These are phyloP conservation scores for Strigamia crassipes DNA, from an alignment of 2,888 invertebrate genomes.

Conservation along the genomic window DNA sequence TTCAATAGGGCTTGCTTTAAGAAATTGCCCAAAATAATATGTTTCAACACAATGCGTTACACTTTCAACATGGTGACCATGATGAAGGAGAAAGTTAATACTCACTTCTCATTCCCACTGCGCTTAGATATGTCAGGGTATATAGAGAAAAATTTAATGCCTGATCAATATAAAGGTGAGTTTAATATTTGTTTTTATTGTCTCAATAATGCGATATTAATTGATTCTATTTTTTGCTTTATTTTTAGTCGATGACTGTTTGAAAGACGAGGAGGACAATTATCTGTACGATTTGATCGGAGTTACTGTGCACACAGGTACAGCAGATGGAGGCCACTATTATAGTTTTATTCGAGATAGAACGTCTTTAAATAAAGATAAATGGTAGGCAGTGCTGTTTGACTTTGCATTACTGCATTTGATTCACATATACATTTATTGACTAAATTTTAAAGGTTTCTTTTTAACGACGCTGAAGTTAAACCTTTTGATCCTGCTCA, in stretches of 20 bases:
- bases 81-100: constrained; percentile 96
- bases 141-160: constrained; percentile 90
- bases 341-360: constrained; percentile 92
- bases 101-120: constrained; percentile 94
- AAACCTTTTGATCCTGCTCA: constrained; percentile 94
- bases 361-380: constrained; percentile 70
- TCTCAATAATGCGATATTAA: not conserved
- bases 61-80: constrained; percentile 97
- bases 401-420: not conserved
- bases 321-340: constrained; percentile 95
- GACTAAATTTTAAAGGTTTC: constrained; percentile 62
- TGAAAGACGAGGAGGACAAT: constrained; percentile 53
- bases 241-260: constrained; percentile 45
- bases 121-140: constrained; percentile 92
- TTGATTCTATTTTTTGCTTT: not conserved
- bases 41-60: constrained; percentile 96
- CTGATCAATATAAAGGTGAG: constrained; percentile 79
- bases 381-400: constrained; percentile 24
- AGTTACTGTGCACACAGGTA: constrained; percentile 97
- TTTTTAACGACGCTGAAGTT: constrained; percentile 91
- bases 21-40: constrained; percentile 87
- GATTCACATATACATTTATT: not conserved
- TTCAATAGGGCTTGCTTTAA: constrained; percentile 82
- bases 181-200: not conserved
- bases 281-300: constrained; percentile 79